A percentile compares a stretch with the other conserved stretches of the same genome.
Conservation (phyloP, 2,113 vertebrate species). For the Hydrochoerus hydrochaeris region DNA sequence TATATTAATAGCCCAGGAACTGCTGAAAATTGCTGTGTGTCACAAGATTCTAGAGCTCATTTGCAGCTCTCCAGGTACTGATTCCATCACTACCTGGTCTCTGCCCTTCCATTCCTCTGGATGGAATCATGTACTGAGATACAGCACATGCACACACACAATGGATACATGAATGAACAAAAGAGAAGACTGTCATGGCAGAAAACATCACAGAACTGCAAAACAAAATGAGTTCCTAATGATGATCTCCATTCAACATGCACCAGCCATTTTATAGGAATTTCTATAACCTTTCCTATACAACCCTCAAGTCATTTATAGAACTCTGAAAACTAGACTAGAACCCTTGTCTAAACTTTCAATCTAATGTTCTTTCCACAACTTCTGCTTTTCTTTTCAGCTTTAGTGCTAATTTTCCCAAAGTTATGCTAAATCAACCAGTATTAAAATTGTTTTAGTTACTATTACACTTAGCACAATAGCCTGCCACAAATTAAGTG, state of each 20-base stretch:
- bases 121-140: conserved; percentile 13
- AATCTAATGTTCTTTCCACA: conserved; percentile 17
- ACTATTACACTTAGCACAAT: neutral
- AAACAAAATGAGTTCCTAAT: conserved; percentile 45
- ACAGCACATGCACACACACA: neutral
- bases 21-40: neutral
- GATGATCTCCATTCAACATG: conserved; percentile 15
- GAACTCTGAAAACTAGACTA: neutral
- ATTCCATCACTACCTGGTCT: neutral
- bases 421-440: conserved; percentile 13
- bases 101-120: neutral
- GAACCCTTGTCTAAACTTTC: neutral
- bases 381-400: conserved; percentile 11
- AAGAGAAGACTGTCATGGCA: conserved; percentile 23
- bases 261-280: neutral
- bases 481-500: neutral
- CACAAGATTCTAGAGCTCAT: fast-evolving
- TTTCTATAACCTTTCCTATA: neutral
- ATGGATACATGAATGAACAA: neutral
- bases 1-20: neutral
- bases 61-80: conserved; percentile 72
- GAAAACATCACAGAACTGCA: conserved; percentile 24
- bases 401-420: neutral
- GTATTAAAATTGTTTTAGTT: conserved; percentile 14
- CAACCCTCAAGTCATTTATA: neutral